Percentiles rank a stretch among this genome's conserved stretches.
Evolutionary conservation across 1,140 invertebrate genomes (phyloP).

Genomic region (Samia ricini): DNA sequence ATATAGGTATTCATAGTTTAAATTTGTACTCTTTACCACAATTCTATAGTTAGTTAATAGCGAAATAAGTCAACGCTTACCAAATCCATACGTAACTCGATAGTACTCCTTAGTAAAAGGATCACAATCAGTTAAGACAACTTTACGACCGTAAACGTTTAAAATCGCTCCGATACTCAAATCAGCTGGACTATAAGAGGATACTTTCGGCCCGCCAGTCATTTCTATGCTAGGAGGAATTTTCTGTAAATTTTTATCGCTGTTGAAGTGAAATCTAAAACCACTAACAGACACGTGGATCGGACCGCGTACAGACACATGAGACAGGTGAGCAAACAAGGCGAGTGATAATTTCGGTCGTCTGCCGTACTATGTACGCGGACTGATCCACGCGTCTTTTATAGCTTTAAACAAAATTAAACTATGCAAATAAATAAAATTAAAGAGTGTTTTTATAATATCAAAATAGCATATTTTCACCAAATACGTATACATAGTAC

Average conservation of each 20-base stretch:
- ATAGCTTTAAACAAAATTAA: too few species aligned
- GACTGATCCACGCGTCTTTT: too few species aligned
- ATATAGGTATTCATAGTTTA: too few species aligned
- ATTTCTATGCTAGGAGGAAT: constrained; percentile 60
- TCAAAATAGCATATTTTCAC: too few species aligned
- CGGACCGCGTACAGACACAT: neutral
- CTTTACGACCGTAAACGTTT: constrained; percentile 87
- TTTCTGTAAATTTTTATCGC: constrained; percentile 41
- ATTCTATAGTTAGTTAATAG: neutral
- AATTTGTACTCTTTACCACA: too few species aligned
- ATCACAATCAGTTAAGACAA: constrained; percentile 92
- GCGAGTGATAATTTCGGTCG: too few species aligned
- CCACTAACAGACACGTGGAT: too few species aligned
- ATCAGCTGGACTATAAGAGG: constrained; percentile 77
- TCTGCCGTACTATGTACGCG: too few species aligned
- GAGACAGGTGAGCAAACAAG: too few species aligned
- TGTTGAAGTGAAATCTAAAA: neutral
- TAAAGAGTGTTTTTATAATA: too few species aligned
- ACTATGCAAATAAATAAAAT: too few species aligned
- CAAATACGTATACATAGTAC: too few species aligned
- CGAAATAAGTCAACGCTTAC: constrained; percentile 29
- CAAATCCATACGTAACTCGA: constrained; percentile 79
- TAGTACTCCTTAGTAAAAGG: constrained; percentile 93
- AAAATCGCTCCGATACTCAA: constrained; percentile 88
- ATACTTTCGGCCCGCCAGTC: constrained; percentile 48